phyloP scores from a whole-genome alignment of 1,140 invertebrate genomes.

The Steinernema khuongi region DNA sequence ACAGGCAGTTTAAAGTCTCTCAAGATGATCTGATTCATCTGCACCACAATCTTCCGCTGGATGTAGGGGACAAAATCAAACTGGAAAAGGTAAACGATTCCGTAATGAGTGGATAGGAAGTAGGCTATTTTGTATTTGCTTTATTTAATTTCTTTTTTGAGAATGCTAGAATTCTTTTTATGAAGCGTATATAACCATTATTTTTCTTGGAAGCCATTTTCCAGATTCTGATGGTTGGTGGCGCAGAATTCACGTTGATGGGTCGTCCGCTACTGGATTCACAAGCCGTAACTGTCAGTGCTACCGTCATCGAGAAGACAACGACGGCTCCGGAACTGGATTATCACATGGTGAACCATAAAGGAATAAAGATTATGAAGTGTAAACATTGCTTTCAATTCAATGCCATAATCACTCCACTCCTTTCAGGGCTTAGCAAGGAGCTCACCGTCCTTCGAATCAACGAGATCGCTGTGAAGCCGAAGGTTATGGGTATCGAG shows the following conservation, averaged over 20 bases:
- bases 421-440: constrained; percentile 14
- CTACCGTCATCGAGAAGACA: constrained; percentile 56
- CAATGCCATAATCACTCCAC: neutral
- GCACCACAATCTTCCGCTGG: constrained; percentile 47
- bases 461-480: constrained; percentile 41
- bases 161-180: constrained; percentile 11
- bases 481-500: constrained; percentile 16
- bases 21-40: constrained; percentile 51
- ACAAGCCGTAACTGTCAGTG: constrained; percentile 38
- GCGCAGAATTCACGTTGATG: constrained; percentile 47
- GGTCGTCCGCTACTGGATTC: constrained; percentile 49
- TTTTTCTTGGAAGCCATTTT: constrained; percentile 20
- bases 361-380: constrained; percentile 34
- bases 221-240: constrained; percentile 53
- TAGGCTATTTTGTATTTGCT: constrained; percentile 15
- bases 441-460: constrained; percentile 47
- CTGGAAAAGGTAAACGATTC: constrained; percentile 45
- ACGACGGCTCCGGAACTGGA: constrained; percentile 43
- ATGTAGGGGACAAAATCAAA: constrained; percentile 55
- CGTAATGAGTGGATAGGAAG: neutral
- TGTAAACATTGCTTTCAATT: constrained; percentile 29
- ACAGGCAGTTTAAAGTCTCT: constrained; percentile 52
- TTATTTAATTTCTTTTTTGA: constrained; percentile 16
- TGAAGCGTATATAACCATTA: constrained; percentile 14
- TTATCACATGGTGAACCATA: constrained; percentile 34